Conservation (phyloP, 2,888 invertebrate species). For the Eudasyphora cyanicolor region DNA sequence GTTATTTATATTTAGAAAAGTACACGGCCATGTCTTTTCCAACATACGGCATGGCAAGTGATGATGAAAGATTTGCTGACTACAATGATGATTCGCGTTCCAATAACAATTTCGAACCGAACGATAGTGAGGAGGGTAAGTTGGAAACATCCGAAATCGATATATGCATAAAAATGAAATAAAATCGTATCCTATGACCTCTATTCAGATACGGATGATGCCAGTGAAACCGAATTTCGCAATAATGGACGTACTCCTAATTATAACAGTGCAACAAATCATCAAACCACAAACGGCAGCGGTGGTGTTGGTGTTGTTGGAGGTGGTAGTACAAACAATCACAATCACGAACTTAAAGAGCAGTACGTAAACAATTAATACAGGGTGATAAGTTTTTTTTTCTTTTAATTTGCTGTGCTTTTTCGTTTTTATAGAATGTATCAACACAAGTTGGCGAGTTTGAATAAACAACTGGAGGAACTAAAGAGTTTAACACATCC, state of each 20-base stretch:
- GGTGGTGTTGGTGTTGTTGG: too few species aligned
- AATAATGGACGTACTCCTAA: conserved; percentile 77
- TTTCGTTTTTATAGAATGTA: conserved; percentile 88
- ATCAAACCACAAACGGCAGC: conserved; percentile 70
- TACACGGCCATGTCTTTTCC: conserved; percentile 66
- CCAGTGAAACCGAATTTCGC: conserved; percentile 96
- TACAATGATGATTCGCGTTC: conserved; percentile 72
- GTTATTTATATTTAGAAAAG: background rate
- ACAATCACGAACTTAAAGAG: conserved; percentile 79
- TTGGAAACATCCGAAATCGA: conserved; percentile 51
- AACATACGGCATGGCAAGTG: conserved; percentile 65
- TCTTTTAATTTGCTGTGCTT: background rate
- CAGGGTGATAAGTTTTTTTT: conserved; percentile 17
- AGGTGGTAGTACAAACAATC: too few species aligned
- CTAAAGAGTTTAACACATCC: conserved; percentile 92
- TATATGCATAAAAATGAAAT: background rate
- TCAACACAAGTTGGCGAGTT: conserved; percentile 92
- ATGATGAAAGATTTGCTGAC: conserved; percentile 69
- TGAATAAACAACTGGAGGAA: conserved; percentile 94
- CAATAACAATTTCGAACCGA: conserved; percentile 70
- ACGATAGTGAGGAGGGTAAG: conserved; percentile 82
- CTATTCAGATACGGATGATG: conserved; percentile 88
- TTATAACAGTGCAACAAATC: conserved; percentile 68
- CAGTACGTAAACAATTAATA: conserved; percentile 73
- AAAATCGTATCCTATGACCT: background rate